Conservation (phyloP, 1,140 invertebrate genomes). For the Orchestia grillus region DNA sequence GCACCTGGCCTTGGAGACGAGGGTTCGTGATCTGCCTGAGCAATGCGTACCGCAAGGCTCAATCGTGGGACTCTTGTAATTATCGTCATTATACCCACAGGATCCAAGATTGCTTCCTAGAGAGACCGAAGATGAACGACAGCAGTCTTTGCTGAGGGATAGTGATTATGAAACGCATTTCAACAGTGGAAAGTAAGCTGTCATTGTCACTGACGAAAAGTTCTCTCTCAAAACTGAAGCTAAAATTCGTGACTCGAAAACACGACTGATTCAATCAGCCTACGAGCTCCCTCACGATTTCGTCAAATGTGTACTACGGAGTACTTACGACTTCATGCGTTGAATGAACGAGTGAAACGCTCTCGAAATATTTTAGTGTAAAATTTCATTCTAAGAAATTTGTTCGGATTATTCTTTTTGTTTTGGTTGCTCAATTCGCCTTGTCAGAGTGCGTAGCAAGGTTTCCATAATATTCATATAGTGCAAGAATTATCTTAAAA, state of each 20-base stretch:
- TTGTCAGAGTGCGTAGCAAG: neutral
- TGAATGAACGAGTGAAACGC: neutral
- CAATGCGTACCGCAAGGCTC: neutral
- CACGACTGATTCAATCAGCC: neutral
- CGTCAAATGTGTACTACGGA: neutral
- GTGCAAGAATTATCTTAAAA: neutral
- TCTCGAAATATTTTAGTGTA: neutral
- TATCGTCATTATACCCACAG: neutral
- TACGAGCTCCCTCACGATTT: neutral
- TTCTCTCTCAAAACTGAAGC: neutral
- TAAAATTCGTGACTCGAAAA: neutral
- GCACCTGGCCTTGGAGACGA: neutral
- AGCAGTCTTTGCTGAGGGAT: neutral
- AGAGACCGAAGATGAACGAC: neutral
- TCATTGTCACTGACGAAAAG: neutral
- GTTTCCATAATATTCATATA: neutral
- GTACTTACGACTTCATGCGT: neutral
- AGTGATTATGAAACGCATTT: neutral
- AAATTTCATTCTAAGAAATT: neutral
- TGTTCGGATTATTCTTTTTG: neutral
- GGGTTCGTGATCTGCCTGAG: neutral
- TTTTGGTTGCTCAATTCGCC: neutral
- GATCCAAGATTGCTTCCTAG: neutral
- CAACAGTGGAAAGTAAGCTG: neutral
- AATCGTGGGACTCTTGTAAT: neutral